These are phyloP conservation scores for Actenoides hombroni DNA, from an alignment of 2,113 vertebrate genomes.

Conservation along the genomic window DNA sequence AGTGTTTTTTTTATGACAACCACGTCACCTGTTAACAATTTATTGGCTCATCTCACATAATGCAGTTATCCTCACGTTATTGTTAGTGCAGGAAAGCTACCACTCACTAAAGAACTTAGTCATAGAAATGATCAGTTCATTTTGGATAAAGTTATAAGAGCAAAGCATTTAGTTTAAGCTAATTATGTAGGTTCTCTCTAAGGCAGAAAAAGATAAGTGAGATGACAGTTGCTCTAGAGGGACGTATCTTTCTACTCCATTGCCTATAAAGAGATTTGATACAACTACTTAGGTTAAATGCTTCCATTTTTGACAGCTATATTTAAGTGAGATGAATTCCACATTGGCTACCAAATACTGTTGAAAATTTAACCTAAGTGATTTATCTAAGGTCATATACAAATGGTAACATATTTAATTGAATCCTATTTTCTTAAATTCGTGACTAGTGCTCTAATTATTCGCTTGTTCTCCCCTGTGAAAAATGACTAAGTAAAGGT, in stretches of 20 bases:
- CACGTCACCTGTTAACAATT: neutral
- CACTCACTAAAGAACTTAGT: neutral
- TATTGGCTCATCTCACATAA: neutral
- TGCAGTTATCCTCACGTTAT: neutral
- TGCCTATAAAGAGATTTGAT: neutral
- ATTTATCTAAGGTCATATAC: neutral
- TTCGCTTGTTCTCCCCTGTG: neutral
- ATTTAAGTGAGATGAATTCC: constrained; percentile 8
- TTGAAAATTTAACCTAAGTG: neutral
- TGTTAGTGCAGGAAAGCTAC: neutral
- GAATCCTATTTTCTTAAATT: neutral
- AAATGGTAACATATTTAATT: neutral
- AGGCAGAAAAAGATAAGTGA: neutral
- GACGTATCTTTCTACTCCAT: neutral
- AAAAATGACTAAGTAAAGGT: neutral
- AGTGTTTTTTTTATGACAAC: neutral
- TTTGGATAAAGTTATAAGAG: neutral
- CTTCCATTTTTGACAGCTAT: neutral
- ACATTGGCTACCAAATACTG: neutral
- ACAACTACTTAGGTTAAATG: neutral
- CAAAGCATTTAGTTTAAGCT: neutral
- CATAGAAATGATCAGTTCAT: neutral
- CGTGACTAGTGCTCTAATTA: neutral
- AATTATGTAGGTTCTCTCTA: neutral
- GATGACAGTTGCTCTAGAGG: neutral